Base-by-base conservation (phyloP, 2,797 vertebrate genomes). In the Cercopithecus diana region DNA sequence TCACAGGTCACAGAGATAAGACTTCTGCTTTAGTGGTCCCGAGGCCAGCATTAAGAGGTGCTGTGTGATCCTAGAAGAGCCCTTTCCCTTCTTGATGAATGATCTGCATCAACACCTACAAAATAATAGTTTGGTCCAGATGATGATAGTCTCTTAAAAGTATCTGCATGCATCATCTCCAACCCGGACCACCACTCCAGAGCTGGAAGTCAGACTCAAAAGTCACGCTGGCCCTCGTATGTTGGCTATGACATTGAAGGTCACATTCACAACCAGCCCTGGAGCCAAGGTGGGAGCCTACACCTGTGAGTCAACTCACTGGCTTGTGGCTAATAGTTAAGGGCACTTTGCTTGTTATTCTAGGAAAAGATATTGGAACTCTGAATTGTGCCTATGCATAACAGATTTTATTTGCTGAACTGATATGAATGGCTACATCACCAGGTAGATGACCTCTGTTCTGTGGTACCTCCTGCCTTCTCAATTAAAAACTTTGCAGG, bases 141-240 rank as follows among this genome's bases (percentile, higher is more conserved):
- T 2, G 3, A n/a, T 2, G 4, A 4, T 19, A 24, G 3, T 9
- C 4, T 72, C 43, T 50, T 48, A 4, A 9, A 73, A 3, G 64
- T 8, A 5, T 7, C 17, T 20, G 1, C 2, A 5, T 5, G 20
- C 17, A 1, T 17, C 22, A 11, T 67, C 11, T 87, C 55, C 45
- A 1, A 75, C 57, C 9, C 4, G 10, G 45, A 36, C 5, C 5
- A n/a, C 5, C 13, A 48, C 4, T 61, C 22, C 0, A 15, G 13
- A 64, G 33, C 1, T 5, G 45, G 30, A 84, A 55, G 30, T 1
- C 7, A 20, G 0, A 70, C 7, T 26, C 19, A 7, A 15, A 39
- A 43, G 1, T 24, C 36, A 1, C 9, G 7, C 36, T 85, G 58
- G 52, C 24, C 43, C 17, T 55, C 43, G 11, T 28, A 8, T 13